Evolutionary conservation across 1,140 invertebrate species (phyloP), one percentile per base, ranked within the genome.

Genomic region (Matsumurasca onukii): DNA sequence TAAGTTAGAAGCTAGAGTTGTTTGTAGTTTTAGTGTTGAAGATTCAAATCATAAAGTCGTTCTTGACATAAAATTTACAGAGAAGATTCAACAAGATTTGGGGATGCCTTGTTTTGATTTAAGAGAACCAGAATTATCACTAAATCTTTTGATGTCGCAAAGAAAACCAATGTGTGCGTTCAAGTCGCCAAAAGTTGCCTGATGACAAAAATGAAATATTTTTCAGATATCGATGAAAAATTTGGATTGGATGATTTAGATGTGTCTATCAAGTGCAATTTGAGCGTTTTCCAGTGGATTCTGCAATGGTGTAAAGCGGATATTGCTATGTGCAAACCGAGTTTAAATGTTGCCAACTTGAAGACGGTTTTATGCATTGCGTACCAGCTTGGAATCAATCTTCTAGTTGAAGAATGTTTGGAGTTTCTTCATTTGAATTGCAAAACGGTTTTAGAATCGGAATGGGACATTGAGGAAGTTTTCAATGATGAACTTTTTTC

Each of bases 291-390:
- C 30, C 55, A 59, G 24, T 59, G 55, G 55, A 9, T 59, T 3
- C 13, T 59, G 22, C 55, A 59, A 29, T 59, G 55, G 55, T 15
- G 25, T 2, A 27, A 5, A 24, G 15, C 55, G 9, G 55, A 59
- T 27, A 59, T 59, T 29, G 15, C 25, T 12, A 59, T 59, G 55
- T 59, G 55, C 24, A 59, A 29, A n/a, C 55, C 55, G 9, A 59
- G 30, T 29, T 59, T 59, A 29, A 59, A 59, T 27, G 9, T 29
- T 2, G n/a, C 3, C 9, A 59, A 27, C 30, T n/a, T 59, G 25
- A 59, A 59, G 30, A 9, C 22, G 2, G n/a, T 59, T 3, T n/a
- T 59, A 27, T 27, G 24, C 13, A 59, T 59, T 22, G 55, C 25
- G 22, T 22, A 59, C 30, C 22, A 59, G 25, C 55, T 59, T 29